Conservation (phyloP, 2,113 vertebrate species). For the Gasterosteus aculeatus region DNA sequence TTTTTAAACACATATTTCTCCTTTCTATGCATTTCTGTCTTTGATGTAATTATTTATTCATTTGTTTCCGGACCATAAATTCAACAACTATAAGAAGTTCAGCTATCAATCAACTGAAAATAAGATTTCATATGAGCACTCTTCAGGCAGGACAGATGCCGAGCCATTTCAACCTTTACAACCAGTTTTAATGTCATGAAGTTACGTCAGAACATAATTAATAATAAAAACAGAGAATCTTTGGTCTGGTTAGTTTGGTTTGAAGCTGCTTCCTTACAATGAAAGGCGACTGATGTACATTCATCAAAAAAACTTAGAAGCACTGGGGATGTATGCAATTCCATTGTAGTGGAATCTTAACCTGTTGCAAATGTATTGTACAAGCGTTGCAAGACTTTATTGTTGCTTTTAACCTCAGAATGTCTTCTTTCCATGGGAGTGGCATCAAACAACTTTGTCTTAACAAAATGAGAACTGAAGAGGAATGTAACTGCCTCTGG, state of each 20-base stretch:
- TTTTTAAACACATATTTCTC: neutral
- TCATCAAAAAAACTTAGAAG: too few species aligned
- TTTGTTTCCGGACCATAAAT: neutral
- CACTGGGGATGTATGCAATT: neutral
- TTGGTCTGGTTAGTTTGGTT: neutral
- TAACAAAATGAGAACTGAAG: neutral
- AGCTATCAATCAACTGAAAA: neutral
- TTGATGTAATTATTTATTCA: neutral
- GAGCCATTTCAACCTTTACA: neutral
- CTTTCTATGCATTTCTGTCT: neutral
- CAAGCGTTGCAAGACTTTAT: conserved; percentile 11
- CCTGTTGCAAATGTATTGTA: neutral
- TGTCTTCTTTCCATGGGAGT: neutral
- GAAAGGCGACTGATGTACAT: neutral
- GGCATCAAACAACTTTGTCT: neutral
- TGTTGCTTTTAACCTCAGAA: neutral
- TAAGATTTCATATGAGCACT: too few species aligned
- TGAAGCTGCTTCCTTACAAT: neutral
- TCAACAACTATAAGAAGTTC: neutral
- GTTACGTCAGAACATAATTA: neutral
- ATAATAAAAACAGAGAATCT: neutral
- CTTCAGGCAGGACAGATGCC: neutral
- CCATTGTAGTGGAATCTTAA: neutral
- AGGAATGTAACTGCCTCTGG: neutral
- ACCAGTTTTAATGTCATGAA: neutral